phyloP scores from a whole-genome alignment of 1,140 invertebrate species.

The Diploscapter pachys region DNA sequence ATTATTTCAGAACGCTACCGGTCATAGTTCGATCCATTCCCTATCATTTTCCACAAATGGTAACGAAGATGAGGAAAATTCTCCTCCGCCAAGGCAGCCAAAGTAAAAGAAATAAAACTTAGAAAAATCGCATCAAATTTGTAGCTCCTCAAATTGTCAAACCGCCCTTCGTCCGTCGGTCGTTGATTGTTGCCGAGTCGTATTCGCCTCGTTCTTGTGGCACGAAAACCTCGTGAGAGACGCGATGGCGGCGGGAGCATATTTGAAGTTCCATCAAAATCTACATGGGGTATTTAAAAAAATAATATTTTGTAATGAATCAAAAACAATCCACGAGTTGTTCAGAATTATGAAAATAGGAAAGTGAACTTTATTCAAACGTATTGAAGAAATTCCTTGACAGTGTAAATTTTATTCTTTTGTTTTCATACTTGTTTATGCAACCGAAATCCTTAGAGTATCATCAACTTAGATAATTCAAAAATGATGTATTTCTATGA shows the following conservation, averaged over 20 bases:
- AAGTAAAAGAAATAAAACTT: neutral
- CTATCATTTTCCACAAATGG: conserved; percentile 62
- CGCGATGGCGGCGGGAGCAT: conserved; percentile 92
- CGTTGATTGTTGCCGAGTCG: conserved; percentile 82
- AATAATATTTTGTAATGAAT: no score
- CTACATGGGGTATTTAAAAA: conserved; percentile 58
- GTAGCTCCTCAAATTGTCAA: neutral
- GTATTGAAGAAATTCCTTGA: no score
- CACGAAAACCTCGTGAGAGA: conserved; percentile 95
- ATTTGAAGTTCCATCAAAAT: conserved; percentile 86
- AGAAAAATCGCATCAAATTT: neutral
- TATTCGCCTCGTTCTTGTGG: conserved; percentile 93
- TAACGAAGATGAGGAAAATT: conserved; percentile 65
- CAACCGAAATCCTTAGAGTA: no score
- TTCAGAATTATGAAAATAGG: no score
- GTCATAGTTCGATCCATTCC: conserved; percentile 20
- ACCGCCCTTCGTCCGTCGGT: conserved; percentile 79
- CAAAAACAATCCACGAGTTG: no score
- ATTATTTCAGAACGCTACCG: neutral
- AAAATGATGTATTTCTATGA: no score
- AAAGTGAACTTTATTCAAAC: no score
- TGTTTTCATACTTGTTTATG: no score
- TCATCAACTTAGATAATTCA: no score
- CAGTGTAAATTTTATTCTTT: no score
- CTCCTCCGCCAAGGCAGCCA: conserved; percentile 31